Percentiles rank a stretch among this genome's conserved stretches.
phyloP scores from a whole-genome alignment of 2,113 vertebrate genomes.

The Notarius quadriscutis region DNA sequence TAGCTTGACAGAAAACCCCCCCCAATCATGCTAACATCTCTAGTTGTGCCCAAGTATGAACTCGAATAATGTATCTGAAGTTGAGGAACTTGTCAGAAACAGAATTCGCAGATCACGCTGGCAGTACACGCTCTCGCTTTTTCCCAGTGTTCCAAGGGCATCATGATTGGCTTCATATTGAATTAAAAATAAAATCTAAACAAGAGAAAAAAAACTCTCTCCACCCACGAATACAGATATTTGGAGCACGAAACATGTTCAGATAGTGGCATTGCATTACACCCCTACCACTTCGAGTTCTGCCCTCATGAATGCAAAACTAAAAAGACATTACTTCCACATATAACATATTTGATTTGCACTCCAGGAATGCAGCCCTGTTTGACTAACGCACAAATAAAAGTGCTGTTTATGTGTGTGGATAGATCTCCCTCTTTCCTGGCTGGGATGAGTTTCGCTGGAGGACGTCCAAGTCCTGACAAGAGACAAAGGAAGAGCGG shows the following conservation, averaged over 20 bases:
- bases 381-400: constrained; percentile 51
- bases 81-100: background rate
- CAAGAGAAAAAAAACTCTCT: background rate
- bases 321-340: constrained; percentile 27
- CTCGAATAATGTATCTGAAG: background rate
- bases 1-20: background rate
- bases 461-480: constrained; percentile 57
- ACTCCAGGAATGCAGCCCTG: constrained; percentile 34
- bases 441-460: constrained; percentile 53
- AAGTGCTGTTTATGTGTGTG: constrained; percentile 52
- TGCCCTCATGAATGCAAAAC: constrained; percentile 18
- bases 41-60: background rate
- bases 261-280: background rate
- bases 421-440: constrained; percentile 52
- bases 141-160: background rate
- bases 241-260: background rate
- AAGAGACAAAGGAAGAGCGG: constrained; percentile 56
- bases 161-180: background rate
- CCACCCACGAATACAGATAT: background rate
- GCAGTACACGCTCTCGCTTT: background rate
- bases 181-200: background rate
- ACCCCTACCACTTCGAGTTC: background rate
- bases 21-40: background rate
- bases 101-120: background rate
- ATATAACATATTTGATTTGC: constrained; percentile 42